Conservation (phyloP, 2,888 invertebrate species). For the Odiellus spinosus region DNA sequence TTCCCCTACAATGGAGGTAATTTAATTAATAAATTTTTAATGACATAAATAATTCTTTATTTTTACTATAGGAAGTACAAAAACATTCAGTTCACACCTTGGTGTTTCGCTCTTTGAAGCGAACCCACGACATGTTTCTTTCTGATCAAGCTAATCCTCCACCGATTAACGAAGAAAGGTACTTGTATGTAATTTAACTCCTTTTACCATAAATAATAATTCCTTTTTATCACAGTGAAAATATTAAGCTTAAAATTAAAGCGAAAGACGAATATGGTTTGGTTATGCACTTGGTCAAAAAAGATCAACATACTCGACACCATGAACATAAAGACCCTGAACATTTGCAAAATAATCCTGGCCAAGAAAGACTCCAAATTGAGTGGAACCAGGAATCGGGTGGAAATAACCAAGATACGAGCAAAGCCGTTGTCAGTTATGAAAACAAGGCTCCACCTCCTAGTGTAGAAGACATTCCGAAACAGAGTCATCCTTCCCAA, state of each 20-base stretch:
- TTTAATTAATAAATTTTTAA: no score
- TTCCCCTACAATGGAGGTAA: no score
- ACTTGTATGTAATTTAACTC: no score
- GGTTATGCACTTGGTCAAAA: constrained; percentile 61
- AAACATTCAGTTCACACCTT: constrained; percentile 92
- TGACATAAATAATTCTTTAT: no score
- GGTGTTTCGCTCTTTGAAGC: constrained; percentile 87
- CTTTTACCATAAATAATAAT: no score
- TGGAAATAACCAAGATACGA: no score
- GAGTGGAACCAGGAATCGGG: no score
- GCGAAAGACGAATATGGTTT: constrained; percentile 69
- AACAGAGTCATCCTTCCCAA: constrained; percentile 5
- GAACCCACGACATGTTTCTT: constrained; percentile 94
- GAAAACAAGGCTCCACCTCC: constrained; percentile 16
- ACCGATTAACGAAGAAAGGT: constrained; percentile 67
- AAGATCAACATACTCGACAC: not conserved
- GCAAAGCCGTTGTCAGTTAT: constrained; percentile 1
- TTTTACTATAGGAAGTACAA: constrained; percentile 53
- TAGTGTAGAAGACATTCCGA: constrained; percentile 11
- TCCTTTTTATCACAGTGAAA: constrained; percentile 17
- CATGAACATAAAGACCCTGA: not conserved
- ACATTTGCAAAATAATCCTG: constrained; percentile 1
- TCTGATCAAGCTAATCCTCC: constrained; percentile 74
- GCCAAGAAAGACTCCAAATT: not conserved
- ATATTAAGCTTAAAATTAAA: constrained; percentile 44